Base-by-base conservation (phyloP, 1,140 invertebrate genomes). In the Dryas iulia region DNA sequence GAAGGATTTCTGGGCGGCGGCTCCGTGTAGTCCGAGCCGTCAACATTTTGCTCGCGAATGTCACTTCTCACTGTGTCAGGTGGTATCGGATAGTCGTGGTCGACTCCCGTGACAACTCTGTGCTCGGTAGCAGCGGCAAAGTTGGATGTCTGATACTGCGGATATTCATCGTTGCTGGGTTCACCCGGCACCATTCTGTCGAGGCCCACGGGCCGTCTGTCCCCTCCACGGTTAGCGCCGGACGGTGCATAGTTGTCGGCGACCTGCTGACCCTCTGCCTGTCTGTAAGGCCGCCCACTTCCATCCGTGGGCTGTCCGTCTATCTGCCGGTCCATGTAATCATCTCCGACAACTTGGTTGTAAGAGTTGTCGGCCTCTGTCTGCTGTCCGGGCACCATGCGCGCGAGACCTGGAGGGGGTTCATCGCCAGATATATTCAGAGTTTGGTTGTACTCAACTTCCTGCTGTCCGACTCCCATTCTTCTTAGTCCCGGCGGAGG, bases 391-490 rank as follows among this genome's bases (percentile, higher is more conserved):
- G 93, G 93, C 7, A 94, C 90, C 93, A 94, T 94, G 28, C 94
- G 79, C 24, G 92, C 86, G 7, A 94, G 75, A 3, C 93, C 93
- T 39, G 93, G 93, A 1, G 94, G 93, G 7, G 93, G 92, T 65
- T 93, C 92, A 69, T 92, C 89, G 1, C 92, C 77, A 79, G 82
- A 76, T 81, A 92, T 87, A 88, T 92, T 85, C 76, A 89, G 74
- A 87, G 90, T 81, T 72, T 93, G 92, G 60, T 74, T 80, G 61
- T 90, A 93, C 73, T 94, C 93, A 59, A 93, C 81, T 73, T 95
- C 94, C 24, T 94, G 93, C 72, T 95, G 94, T 0, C 94, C 95
- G 0, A 95, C 90, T 11, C 95, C 94, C 89, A 95, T 92, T 59
- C 95, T 87, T 8, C 94, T 92, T 1, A 94, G 68, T 3, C 94